Evolutionary conservation across 1,140 invertebrate genomes (phyloP), one percentile per base, ranked within the genome.

Genomic region (Drosophila santomea): DNA sequence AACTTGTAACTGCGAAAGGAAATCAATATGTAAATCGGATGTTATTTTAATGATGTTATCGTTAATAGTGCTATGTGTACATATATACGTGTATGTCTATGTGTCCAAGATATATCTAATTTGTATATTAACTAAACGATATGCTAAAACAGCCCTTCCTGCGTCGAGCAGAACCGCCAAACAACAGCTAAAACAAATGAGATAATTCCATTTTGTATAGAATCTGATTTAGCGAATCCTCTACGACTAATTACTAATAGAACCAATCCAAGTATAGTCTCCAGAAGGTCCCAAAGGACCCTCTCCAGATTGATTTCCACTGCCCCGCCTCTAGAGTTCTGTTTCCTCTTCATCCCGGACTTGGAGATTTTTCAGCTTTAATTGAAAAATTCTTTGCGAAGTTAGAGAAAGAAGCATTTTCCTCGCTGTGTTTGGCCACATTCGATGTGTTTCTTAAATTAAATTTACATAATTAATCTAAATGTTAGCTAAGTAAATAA

Each of bases 381-480:
- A 77, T 62, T 64, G 62, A 86, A 86, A 82, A 79, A 82, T 88
- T 69, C 56, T 71, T 63, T 17, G 28, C 64, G 59, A 80, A 64
- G 80, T 84, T 43, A 48, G 20, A 51, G 60, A 41, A 61, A 43
- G 6, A 66, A 14, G 45, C 11, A 67, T 11, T 73, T 67, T 50
- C 64, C 58, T 74, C 63, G 72, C 75, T 84, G 80, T 79, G 63
- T 66, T 74, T 35, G 54, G 48, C 44, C 45, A 71, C 51, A 62
- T n/a, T 47, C 25, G 41, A 61, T 82, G 57, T 71, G 64, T 83
- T 77, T 72, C 61, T 80, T 76, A 60, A 79, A 51, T 77, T 80
- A 32, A 84, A 84, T 84, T 83, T 79, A 75, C 73, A 69, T 55
- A 56, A 39, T 17, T 44, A 50, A 57, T 69, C 67, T 69, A 41